phyloP scores from a whole-genome alignment of 2,797 vertebrate genomes.

The Cryptoblepharus egeriae region DNA sequence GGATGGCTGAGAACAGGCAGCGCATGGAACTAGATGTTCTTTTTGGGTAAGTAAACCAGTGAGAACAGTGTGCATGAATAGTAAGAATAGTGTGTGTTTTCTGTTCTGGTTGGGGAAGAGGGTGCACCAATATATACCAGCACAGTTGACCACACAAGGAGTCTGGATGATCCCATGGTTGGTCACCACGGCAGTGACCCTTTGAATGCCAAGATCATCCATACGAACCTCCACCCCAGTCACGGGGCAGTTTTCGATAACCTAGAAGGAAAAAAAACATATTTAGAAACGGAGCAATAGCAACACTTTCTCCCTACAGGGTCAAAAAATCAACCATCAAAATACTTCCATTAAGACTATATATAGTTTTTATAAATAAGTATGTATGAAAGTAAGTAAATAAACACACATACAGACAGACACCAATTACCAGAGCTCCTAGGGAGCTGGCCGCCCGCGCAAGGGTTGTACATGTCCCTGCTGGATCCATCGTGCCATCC shows the following conservation, averaged over 20 bases:
- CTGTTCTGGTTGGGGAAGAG: background rate
- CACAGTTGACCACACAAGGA: constrained; percentile 94
- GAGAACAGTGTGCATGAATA: no score
- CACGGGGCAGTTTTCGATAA: constrained; percentile 96
- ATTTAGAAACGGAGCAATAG: no score
- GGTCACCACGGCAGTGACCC: constrained; percentile 88
- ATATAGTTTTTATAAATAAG: no score
- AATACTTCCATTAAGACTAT: no score
- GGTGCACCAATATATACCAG: constrained; percentile 76
- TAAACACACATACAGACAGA: no score
- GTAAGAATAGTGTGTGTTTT: no score
- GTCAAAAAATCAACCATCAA: no score
- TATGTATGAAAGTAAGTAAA: no score
- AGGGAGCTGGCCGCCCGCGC: constrained; percentile 85
- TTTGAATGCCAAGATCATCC: constrained; percentile 87
- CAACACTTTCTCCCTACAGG: no score
- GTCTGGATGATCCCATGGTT: constrained; percentile 87
- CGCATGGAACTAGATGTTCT: no score
- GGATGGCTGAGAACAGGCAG: no score
- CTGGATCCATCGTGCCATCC: constrained; percentile 96
- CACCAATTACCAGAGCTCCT: constrained; percentile 84
- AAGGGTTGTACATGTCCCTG: constrained; percentile 91
- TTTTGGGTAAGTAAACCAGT: no score
- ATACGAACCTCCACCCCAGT: constrained; percentile 85
- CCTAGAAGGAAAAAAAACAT: constrained; percentile 71